Percentiles rank a stretch among this genome's conserved stretches.
These are phyloP conservation scores for Arion vulgaris DNA, from an alignment of 1,140 invertebrate genomes.

Conservation along the genomic window DNA sequence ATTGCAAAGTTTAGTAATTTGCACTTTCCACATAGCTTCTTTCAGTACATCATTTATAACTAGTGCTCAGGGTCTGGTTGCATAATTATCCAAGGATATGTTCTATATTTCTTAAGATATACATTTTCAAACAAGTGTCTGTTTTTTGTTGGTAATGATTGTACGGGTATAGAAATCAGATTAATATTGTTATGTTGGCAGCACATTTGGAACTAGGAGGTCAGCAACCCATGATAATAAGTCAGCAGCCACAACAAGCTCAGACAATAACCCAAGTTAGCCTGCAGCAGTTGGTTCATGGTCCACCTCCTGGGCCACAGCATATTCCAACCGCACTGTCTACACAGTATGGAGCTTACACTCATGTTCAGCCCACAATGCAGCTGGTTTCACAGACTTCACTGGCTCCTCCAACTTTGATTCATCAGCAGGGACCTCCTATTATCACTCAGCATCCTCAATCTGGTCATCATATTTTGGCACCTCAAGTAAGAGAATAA, in stretches of 20 bases:
- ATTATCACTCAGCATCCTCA: constrained; percentile 8
- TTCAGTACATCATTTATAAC: too few relatives aligned
- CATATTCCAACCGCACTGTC: constrained; percentile 38
- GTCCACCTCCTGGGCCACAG: constrained; percentile 42
- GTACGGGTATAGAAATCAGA: too few relatives aligned
- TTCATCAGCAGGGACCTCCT: constrained; percentile 29
- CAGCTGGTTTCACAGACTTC: constrained; percentile 47
- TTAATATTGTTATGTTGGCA: background rate
- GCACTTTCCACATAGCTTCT: too few relatives aligned
- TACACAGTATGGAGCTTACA: constrained; percentile 36
- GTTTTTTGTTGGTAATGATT: too few relatives aligned
- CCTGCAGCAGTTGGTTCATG: constrained; percentile 24
- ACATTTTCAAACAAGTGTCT: too few relatives aligned
- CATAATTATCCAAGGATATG: too few relatives aligned
- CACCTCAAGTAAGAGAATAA: constrained; percentile 25
- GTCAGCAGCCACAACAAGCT: constrained; percentile 42
- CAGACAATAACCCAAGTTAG: constrained; percentile 42
- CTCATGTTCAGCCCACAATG: constrained; percentile 47
- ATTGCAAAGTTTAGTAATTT: too few relatives aligned
- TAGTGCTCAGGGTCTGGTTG: too few relatives aligned
- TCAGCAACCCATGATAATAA: constrained; percentile 49
- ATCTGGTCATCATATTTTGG: constrained; percentile 22
- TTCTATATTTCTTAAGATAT: too few relatives aligned
- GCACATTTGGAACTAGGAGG: constrained; percentile 36
- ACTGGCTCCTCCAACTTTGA: constrained; percentile 26